Evolutionary conservation across 2,797 vertebrate species (phyloP).

Genomic region (Crenuchus spilurus): DNA sequence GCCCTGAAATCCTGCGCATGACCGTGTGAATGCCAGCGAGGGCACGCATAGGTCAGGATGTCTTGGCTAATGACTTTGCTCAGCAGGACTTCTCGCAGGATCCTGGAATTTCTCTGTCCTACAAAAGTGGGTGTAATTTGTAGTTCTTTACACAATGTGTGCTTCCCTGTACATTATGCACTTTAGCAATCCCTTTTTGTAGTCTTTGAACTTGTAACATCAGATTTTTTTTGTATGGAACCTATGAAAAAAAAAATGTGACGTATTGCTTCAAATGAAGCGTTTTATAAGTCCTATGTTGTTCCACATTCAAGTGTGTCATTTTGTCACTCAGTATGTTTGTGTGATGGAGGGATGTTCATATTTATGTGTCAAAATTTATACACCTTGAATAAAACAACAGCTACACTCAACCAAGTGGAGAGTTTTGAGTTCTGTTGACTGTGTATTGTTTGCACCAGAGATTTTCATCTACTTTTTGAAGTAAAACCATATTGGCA

Average conservation of each 20-base stretch:
- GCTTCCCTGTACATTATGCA: constrained; percentile 66
- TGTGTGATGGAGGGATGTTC: constrained; percentile 51
- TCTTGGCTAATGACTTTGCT: constrained; percentile 43
- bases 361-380: constrained; percentile 64
- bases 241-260: constrained; percentile 53
- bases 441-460: neutral
- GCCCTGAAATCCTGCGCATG: constrained; percentile 9
- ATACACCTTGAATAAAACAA: constrained; percentile 61
- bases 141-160: constrained; percentile 43
- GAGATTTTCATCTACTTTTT: neutral
- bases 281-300: constrained; percentile 50
- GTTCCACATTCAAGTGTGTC: constrained; percentile 56
- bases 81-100: constrained; percentile 38
- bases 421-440: constrained; percentile 30
- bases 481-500: neutral
- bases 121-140: constrained; percentile 44
- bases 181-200: constrained; percentile 65
- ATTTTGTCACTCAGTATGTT: constrained; percentile 52
- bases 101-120: constrained; percentile 22
- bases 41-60: constrained; percentile 33
- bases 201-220: constrained; percentile 53
- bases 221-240: constrained; percentile 54
- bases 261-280: constrained; percentile 62
- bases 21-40: neutral
- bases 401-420: constrained; percentile 42